These are phyloP conservation scores for Gastracanthus pulcherrimus DNA, from an alignment of 2,888 invertebrate genomes.

Conservation along the genomic window DNA sequence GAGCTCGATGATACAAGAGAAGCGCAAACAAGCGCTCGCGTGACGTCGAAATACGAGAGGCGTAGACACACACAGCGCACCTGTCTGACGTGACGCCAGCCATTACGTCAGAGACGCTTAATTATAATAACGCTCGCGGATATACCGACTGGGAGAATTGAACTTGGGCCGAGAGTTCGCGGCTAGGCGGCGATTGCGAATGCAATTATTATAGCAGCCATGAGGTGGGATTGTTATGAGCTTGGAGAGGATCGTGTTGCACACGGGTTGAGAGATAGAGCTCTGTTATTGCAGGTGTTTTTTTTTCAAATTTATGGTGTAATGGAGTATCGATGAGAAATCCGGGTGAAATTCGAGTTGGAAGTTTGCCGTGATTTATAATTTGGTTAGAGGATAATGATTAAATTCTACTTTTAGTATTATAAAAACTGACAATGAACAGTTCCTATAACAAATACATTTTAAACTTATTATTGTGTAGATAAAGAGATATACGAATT, in stretches of 20 bases:
- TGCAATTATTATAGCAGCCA: slow-evolving; percentile 26
- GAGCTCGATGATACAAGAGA: slow-evolving; percentile 2
- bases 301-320: neutral
- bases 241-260: neutral
- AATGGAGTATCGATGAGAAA: neutral
- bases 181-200: neutral
- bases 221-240: slow-evolving; percentile 27
- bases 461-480: no score
- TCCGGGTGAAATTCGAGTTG: no score
- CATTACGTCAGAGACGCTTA: slow-evolving; percentile 76
- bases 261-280: neutral
- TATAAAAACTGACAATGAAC: no score
- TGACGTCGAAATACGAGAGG: slow-evolving; percentile 67
- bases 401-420: no score
- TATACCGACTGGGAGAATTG: neutral
- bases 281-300: neutral
- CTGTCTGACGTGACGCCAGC: slow-evolving; percentile 74
- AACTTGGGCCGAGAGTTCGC: neutral
- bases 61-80: slow-evolving; percentile 67
- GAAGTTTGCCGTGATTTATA: no score
- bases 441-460: no score
- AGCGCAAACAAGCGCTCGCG: slow-evolving; percentile 63
- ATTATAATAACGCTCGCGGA: slow-evolving; percentile 75
- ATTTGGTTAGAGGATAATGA: no score
- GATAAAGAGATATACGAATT: no score